A percentile compares a stretch with the other conserved stretches of the same genome.
phyloP scores from a whole-genome alignment of 2,888 invertebrate species.

The Agrochola lota region DNA sequence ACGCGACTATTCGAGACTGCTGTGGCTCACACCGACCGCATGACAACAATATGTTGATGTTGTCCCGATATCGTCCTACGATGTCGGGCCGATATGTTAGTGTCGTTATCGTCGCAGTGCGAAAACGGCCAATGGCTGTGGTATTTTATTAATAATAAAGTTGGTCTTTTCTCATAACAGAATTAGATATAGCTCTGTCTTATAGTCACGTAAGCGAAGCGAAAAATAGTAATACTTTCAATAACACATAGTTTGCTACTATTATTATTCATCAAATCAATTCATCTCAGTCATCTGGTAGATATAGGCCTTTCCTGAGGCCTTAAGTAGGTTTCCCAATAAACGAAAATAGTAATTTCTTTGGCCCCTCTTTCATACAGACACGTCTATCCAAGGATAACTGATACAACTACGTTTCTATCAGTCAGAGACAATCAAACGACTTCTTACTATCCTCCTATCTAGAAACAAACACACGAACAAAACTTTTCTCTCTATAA shows the following conservation, averaged over 20 bases:
- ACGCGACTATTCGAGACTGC: no score
- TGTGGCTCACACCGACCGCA: no score
- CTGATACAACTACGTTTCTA: conserved; percentile 13
- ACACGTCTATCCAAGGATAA: neutral
- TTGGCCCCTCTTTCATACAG: neutral
- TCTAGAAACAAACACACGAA: conserved; percentile 22
- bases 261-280: neutral
- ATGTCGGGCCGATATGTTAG: no score
- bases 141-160: neutral
- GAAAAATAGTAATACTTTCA: neutral
- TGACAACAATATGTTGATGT: no score
- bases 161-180: neutral
- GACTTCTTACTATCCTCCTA: neutral
- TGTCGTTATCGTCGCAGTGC: no score
- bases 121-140: neutral
- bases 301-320: neutral
- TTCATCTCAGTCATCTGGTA: neutral
- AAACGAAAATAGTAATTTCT: neutral
- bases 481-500: conserved; percentile 50
- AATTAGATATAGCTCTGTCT: neutral
- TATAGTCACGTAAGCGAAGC: neutral
- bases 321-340: conserved; percentile 2
- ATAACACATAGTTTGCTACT: neutral
- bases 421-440: conserved; percentile 5
- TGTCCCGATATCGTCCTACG: no score